phyloP scores from a whole-genome alignment of 2,888 invertebrate species.

The Scelioninae gen. 2 region DNA sequence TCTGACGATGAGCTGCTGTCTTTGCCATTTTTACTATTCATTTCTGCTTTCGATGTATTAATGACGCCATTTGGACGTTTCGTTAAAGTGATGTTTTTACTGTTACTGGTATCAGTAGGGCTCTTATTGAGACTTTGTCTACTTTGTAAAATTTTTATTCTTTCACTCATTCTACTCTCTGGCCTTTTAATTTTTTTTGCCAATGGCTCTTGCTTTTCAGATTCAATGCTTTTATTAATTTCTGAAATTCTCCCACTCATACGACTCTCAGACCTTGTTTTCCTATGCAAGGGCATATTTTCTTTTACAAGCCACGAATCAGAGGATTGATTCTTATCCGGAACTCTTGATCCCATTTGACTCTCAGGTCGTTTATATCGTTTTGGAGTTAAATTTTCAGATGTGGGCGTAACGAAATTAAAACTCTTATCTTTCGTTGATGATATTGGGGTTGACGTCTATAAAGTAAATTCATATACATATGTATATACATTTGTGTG shows the following conservation, averaged over 20 bases:
- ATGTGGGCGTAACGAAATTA: slow-evolving; percentile 12
- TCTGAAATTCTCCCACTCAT: slow-evolving; percentile 19
- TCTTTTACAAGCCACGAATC: slow-evolving; percentile 4
- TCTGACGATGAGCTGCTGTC: slow-evolving; percentile 56
- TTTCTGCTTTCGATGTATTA: background rate
- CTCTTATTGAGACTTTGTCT: background rate
- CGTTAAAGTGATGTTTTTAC: background rate
- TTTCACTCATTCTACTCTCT: slow-evolving; percentile 16
- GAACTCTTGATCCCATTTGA: background rate
- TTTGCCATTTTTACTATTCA: slow-evolving; percentile 3
- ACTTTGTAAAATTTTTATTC: slow-evolving; percentile 1
- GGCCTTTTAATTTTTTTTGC: slow-evolving; percentile 5
- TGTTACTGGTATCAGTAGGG: background rate
- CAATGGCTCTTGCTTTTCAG: background rate
- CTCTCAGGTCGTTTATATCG: slow-evolving; percentile 2
- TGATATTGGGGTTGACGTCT: slow-evolving; percentile 23
- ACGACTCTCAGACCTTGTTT: slow-evolving; percentile 26
- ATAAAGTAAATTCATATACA: too few relatives aligned
- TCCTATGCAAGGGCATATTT: background rate
- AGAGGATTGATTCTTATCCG: slow-evolving; percentile 1
- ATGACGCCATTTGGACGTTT: slow-evolving; percentile 6
- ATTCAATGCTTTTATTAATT: background rate
- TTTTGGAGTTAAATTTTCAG: slow-evolving; percentile 11
- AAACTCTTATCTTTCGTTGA: background rate
- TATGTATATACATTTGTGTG: too few relatives aligned